Conservation (phyloP, 2,113 vertebrate genomes). For the Tetrax tetrax region DNA sequence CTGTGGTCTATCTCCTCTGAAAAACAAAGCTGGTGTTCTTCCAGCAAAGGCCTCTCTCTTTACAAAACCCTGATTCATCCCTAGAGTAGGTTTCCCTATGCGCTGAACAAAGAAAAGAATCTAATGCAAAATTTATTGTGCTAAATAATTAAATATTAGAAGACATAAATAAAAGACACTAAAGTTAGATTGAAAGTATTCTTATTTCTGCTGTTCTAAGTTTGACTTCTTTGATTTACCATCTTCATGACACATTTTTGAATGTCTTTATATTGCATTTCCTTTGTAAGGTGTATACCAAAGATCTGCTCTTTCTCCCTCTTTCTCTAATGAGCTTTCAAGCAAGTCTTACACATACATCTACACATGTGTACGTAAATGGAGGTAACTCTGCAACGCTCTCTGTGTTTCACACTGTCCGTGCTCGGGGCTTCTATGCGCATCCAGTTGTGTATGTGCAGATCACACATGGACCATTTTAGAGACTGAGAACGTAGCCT, state of each 20-base stretch:
- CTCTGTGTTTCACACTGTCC: neutral
- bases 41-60: neutral
- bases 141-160: neutral
- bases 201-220: neutral
- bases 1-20: neutral
- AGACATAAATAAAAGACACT: neutral
- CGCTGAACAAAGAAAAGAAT: neutral
- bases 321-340: neutral
- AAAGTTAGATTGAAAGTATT: neutral
- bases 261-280: neutral
- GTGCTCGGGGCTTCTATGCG: fast-evolving
- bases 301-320: neutral
- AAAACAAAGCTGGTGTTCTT: neutral
- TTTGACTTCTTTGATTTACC: neutral
- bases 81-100: neutral
- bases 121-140: neutral
- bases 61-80: neutral
- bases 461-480: neutral
- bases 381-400: neutral
- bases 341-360: neutral
- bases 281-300: neutral
- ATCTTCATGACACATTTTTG: fast-evolving
- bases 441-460: neutral
- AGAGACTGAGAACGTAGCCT: neutral
- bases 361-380: neutral